Conservation (phyloP, 2,888 invertebrate species). For the Piscicola geometra region DNA sequence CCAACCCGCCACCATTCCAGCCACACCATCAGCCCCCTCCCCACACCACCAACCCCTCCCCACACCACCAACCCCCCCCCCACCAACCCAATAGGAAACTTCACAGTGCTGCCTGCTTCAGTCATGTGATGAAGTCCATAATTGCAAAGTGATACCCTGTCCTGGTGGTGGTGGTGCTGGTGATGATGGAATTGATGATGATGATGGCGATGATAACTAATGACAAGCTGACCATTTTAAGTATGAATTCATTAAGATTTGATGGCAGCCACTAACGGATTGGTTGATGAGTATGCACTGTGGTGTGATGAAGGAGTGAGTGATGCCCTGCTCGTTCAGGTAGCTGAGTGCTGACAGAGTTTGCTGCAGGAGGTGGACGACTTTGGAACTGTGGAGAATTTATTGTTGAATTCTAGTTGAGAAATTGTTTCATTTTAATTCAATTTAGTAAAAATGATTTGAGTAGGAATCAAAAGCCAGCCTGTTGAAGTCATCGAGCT, state of each 20-base stretch:
- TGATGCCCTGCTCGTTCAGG: constrained; percentile 69
- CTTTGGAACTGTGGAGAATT: constrained; percentile 39
- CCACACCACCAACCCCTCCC: too few species aligned
- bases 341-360: constrained; percentile 69
- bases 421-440: too few species aligned
- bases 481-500: background rate
- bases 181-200: too few species aligned
- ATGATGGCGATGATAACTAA: background rate
- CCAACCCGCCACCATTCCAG: too few species aligned
- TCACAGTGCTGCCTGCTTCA: constrained; percentile 75
- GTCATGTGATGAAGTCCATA: constrained; percentile 92
- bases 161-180: constrained; percentile 44
- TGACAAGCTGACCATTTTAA: too few species aligned
- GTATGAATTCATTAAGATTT: too few species aligned
- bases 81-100: constrained; percentile 69
- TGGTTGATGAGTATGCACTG: constrained; percentile 75
- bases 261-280: constrained; percentile 57
- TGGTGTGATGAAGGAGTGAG: constrained; percentile 74
- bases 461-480: too few species aligned
- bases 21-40: too few species aligned
- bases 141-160: constrained; percentile 75
- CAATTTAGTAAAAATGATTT: too few species aligned
- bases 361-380: constrained; percentile 69
- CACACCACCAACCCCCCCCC: constrained; percentile 43
- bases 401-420: too few species aligned